These are phyloP conservation scores for Lichenostomus cassidix DNA, from an alignment of 2,113 vertebrate genomes.

Conservation along the genomic window DNA sequence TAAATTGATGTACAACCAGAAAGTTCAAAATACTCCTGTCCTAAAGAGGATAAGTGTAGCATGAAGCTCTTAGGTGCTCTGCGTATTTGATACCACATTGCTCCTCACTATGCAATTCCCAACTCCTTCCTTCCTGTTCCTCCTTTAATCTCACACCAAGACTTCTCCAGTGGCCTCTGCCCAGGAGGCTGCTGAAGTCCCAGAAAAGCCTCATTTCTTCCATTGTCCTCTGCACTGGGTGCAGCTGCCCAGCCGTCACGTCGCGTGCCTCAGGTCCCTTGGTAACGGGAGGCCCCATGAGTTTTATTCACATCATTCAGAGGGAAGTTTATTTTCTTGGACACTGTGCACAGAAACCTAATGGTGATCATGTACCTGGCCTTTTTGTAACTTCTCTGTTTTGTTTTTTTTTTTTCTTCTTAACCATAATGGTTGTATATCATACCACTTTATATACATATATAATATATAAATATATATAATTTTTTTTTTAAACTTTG, in stretches of 20 bases:
- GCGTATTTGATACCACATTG: slow-evolving; percentile 7
- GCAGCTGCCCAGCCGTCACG: not conserved
- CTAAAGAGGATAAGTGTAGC: slow-evolving; percentile 27
- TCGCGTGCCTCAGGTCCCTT: slow-evolving; percentile 35
- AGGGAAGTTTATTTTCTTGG: slow-evolving; percentile 53
- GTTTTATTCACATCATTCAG: slow-evolving; percentile 36
- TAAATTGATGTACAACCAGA: slow-evolving; percentile 29
- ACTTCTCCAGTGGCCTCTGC: not conserved
- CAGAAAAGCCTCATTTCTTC: not conserved
- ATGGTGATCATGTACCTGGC: slow-evolving; percentile 37
- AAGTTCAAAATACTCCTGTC: slow-evolving; percentile 21
- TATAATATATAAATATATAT: slow-evolving; percentile 66
- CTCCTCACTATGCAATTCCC: slow-evolving; percentile 78
- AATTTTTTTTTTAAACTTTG: slow-evolving; percentile 66
- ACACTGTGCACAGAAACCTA: slow-evolving; percentile 54
- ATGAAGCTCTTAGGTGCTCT: slow-evolving; percentile 46
- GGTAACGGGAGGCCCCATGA: slow-evolving; percentile 22
- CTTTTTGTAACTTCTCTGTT: slow-evolving; percentile 30
- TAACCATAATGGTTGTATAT: slow-evolving; percentile 64
- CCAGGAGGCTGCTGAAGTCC: not conserved
- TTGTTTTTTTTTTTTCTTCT: not conserved
- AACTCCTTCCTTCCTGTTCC: not conserved
- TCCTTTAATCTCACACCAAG: not conserved
- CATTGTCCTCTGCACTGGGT: not conserved
- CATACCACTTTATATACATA: slow-evolving; percentile 66